phyloP scores from a whole-genome alignment of 1,140 invertebrate species.

The Gonioctena quinquepunctata region DNA sequence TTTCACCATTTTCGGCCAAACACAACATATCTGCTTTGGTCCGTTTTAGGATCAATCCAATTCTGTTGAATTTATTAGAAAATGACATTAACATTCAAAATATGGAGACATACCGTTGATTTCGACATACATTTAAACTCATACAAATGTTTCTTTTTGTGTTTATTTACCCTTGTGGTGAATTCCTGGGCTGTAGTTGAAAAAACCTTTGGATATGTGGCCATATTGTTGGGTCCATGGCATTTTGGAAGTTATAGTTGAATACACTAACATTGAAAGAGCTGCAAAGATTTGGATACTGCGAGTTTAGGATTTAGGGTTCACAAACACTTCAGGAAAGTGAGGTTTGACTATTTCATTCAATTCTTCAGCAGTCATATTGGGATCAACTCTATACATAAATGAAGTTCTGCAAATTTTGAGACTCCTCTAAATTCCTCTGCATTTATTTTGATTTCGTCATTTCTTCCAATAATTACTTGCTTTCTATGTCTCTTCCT shows the following conservation, averaged over 20 bases:
- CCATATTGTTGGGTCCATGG: no score
- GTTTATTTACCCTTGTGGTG: neutral
- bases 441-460: neutral
- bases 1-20: no score
- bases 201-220: neutral
- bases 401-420: neutral
- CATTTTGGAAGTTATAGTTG: constrained; percentile 16
- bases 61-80: no score
- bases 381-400: no score
- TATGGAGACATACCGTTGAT: no score
- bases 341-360: neutral
- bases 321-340: neutral
- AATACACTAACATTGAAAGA: neutral
- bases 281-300: neutral
- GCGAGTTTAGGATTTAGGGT: neutral
- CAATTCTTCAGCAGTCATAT: no score
- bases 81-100: no score
- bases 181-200: neutral
- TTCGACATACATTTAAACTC: no score
- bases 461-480: no score
- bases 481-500: neutral
- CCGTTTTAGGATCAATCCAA: no score
- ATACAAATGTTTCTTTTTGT: neutral
- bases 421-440: neutral
- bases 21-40: no score